Evolutionary conservation across 1,140 invertebrate species (phyloP).

Genomic region (Melitaea cinxia): DNA sequence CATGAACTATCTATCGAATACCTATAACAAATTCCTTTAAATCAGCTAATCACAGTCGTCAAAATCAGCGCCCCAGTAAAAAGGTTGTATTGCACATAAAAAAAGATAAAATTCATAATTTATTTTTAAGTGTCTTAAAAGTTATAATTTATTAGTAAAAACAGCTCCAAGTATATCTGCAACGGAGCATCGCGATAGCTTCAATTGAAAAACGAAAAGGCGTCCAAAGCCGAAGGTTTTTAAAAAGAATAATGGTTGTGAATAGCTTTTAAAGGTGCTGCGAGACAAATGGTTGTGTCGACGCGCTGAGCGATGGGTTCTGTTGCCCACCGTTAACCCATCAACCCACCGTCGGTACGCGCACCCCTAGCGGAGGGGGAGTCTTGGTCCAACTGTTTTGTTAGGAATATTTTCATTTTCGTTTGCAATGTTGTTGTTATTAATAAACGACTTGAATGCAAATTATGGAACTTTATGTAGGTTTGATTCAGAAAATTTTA

Average conservation of each 20-base stretch:
- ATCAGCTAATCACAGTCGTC: no score
- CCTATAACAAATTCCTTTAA: no score
- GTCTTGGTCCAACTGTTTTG: not conserved
- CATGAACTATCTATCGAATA: no score
- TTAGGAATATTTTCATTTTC: not conserved
- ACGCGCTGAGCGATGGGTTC: constrained; percentile 47
- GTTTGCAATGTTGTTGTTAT: not conserved
- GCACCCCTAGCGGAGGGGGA: no score
- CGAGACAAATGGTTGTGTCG: constrained; percentile 67
- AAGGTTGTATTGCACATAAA: no score
- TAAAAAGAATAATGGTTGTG: constrained; percentile 77
- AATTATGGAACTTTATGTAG: no score
- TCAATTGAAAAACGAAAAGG: constrained; percentile 79
- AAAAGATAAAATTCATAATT: no score
- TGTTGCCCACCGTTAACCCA: not conserved
- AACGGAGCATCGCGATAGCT: constrained; percentile 27
- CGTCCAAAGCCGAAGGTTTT: constrained; percentile 79
- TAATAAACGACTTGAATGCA: no score
- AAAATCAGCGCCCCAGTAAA: no score
- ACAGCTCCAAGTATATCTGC: constrained; percentile 51
- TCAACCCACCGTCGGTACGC: no score
- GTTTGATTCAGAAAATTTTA: no score
- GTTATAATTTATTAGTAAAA: not conserved
- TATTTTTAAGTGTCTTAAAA: not conserved
- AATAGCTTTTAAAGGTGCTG: constrained; percentile 75